These are phyloP conservation scores for Cosmopolites sordidus DNA, from an alignment of 2,888 invertebrate genomes.

Conservation along the genomic window DNA sequence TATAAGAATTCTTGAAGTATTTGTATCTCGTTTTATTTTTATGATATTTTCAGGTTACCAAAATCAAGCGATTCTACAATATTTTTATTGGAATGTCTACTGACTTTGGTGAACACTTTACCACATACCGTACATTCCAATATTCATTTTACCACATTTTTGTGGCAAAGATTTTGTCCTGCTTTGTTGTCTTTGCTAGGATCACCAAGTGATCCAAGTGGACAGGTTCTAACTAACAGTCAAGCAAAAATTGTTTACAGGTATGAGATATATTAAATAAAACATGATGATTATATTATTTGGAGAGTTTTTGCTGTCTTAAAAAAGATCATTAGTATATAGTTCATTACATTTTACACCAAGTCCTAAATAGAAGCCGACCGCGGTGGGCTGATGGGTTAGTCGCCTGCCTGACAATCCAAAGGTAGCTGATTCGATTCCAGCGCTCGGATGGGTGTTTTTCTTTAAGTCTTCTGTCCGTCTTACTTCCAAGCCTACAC, in stretches of 20 bases:
- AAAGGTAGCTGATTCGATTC: too few species aligned
- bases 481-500: too few species aligned
- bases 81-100: slow-evolving; percentile 80
- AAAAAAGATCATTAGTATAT: too few species aligned
- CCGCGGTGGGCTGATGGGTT: too few species aligned
- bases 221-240: slow-evolving; percentile 73
- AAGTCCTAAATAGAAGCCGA: too few species aligned
- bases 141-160: slow-evolving; percentile 79
- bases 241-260: slow-evolving; percentile 88
- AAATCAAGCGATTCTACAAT: slow-evolving; percentile 64
- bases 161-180: slow-evolving; percentile 92
- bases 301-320: not conserved
- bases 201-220: slow-evolving; percentile 75
- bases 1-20: slow-evolving; percentile 43
- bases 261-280: slow-evolving; percentile 53
- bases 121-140: slow-evolving; percentile 80
- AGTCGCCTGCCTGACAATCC: too few species aligned
- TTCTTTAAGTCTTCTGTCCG: too few species aligned
- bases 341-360: too few species aligned
- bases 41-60: slow-evolving; percentile 51
- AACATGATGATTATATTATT: not conserved
- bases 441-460: too few species aligned
- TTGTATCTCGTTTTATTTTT: not conserved
- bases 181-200: slow-evolving; percentile 83
- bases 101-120: slow-evolving; percentile 77